Evolutionary conservation across 2,888 invertebrate species (phyloP), one percentile per base, ranked within the genome.

Genomic region (Acleris cristana): DNA sequence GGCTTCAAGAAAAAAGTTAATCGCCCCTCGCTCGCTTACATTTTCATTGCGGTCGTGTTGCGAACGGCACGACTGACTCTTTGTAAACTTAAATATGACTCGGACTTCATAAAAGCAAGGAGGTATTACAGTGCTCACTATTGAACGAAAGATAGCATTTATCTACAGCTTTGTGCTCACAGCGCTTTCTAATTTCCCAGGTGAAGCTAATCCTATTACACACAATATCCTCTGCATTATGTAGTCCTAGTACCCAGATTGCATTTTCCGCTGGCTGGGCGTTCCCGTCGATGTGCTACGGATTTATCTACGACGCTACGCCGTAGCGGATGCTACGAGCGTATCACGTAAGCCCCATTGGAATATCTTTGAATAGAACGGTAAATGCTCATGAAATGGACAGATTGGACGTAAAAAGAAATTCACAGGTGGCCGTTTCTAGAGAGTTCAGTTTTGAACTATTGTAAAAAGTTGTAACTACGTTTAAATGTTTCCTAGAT

Each of bases 201-300:
- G 65, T 60, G 65, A 45, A 62, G 45, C 62, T 62, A 62, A 67
- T 62, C 62, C 66, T 52, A 45, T 61, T 66, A 67, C 57, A 58
- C 56, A 57, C 49, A 52, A 62, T 57, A 34, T 67, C 16, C 57
- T 19, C 65, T 57, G 48, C 57, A 67, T 67, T 67, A 69, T 66
- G 69, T 59, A 60, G 63, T 63, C 66, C 70, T 70, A 53, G 70
- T 72, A 66, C 63, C 70, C 69, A 70, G 73, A 78, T 80, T 79
- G 78, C 75, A 79, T 81, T 80, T 81, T 73, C 76, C 76, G 76
- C 76, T 75, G 69, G 66, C 63, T 70, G 73, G 66, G 70, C 72
- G 71, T 65, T 53, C 61, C 48, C 69, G 65, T 56, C 70, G 70
- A 65, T 54, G 58, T 54, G 58, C 65, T 69, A 56, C 56, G 56